phyloP scores from a whole-genome alignment of 2,113 vertebrate species.

The Mus pahari region DNA sequence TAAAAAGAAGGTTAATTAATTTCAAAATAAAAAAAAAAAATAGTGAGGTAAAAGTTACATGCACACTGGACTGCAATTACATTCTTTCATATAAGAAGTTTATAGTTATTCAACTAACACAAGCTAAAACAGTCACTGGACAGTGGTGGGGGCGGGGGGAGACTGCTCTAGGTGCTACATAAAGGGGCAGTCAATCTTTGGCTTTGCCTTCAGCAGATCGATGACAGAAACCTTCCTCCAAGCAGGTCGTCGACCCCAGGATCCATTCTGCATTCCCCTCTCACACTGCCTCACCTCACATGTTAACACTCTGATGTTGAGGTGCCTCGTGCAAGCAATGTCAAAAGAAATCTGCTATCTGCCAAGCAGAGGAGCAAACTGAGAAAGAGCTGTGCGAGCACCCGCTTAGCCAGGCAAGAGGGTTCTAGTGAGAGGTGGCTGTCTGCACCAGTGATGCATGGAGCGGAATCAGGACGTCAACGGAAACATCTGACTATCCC shows the following conservation, averaged over 20 bases:
- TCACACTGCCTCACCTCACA: not conserved
- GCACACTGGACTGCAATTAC: not conserved
- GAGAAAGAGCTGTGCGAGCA: not conserved
- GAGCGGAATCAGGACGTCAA: not conserved
- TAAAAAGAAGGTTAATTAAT: too few relatives aligned
- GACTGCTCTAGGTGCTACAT: not conserved
- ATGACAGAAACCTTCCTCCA: not conserved
- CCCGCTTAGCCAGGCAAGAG: not conserved
- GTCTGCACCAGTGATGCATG: too few relatives aligned
- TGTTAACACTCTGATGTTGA: constrained; percentile 17
- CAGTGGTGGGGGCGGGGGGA: not conserved
- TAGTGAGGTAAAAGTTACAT: not conserved
- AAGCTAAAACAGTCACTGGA: not conserved
- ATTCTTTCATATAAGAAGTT: not conserved
- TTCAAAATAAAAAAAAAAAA: too few relatives aligned
- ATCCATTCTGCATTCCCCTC: not conserved
- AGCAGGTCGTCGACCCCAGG: too few relatives aligned
- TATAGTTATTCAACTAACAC: not conserved
- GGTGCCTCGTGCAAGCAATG: not conserved
- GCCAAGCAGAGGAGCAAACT: not conserved
- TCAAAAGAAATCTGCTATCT: constrained; percentile 44
- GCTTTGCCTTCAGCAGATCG: not conserved
- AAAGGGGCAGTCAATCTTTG: not conserved
- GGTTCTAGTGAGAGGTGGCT: not conserved
- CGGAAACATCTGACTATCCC: not conserved